These are phyloP conservation scores for Peromyscus californicus DNA, from an alignment of 2,113 vertebrate genomes.

Conservation along the genomic window DNA sequence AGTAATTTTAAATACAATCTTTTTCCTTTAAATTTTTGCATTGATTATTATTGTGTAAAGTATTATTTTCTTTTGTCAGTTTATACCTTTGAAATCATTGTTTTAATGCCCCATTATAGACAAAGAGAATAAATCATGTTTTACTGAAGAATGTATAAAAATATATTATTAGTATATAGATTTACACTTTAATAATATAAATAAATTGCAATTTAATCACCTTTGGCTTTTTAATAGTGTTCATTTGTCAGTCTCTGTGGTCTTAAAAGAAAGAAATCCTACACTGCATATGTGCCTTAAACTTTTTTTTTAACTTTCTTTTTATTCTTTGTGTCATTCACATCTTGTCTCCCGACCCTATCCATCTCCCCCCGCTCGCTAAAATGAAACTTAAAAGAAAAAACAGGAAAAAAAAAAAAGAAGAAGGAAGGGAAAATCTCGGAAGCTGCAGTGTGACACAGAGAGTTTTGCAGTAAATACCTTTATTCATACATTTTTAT, in stretches of 20 bases:
- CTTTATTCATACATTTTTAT: neutral
- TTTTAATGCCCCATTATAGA: neutral
- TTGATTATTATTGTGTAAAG: neutral
- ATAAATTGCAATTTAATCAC: neutral
- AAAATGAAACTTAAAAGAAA: neutral
- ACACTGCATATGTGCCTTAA: neutral
- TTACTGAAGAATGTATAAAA: neutral
- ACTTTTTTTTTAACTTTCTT: neutral
- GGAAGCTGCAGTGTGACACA: neutral
- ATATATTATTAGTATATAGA: neutral
- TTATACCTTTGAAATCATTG: neutral
- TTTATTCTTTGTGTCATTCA: neutral
- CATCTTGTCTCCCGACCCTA: neutral
- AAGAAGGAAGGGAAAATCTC: no score
- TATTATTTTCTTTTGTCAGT: neutral
- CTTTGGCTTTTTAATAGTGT: neutral
- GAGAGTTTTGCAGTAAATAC: accelerated
- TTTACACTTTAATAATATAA: neutral
- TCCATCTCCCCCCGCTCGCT: neutral
- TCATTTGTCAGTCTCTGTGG: neutral
- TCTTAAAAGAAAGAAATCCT: neutral
- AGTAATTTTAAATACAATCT: neutral
- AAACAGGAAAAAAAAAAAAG: neutral
- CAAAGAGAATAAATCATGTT: neutral
- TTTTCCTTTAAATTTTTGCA: neutral